These are phyloP conservation scores for Bactericera cockerelli DNA, from an alignment of 1,140 invertebrate species.

Conservation along the genomic window DNA sequence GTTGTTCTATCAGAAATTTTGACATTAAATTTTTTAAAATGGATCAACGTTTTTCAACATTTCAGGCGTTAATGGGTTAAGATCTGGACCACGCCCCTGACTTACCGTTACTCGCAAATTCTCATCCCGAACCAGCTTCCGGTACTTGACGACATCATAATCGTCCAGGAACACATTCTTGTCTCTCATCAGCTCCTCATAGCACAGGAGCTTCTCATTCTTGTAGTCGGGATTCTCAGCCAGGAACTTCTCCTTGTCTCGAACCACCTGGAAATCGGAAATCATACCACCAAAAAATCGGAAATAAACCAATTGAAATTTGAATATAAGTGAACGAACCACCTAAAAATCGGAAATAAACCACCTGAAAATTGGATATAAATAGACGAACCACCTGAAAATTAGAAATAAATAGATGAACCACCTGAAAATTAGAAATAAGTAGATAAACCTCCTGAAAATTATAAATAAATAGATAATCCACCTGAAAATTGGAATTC, in stretches of 20 bases:
- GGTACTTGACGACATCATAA: not conserved
- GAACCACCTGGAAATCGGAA: no score
- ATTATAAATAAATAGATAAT: no score
- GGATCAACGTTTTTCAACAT: no score
- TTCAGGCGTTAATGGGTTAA: no score
- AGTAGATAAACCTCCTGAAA: no score
- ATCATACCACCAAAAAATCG: not conserved
- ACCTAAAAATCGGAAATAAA: not conserved
- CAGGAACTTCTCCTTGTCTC: not conserved
- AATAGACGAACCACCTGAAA: not conserved
- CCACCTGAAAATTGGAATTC: no score
- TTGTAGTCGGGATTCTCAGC: not conserved
- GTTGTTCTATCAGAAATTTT: no score
- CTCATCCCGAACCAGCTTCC: not conserved
- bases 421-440: not conserved
- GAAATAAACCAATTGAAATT: no score
- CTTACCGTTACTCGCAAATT: not conserved
- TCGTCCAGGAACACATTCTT: not conserved
- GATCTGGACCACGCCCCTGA: not conserved
- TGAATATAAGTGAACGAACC: not conserved
- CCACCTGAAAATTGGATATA: no score
- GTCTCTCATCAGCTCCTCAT: not conserved
- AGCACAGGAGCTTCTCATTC: not conserved
- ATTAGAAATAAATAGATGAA: not conserved
- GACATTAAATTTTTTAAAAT: no score